phyloP scores from a whole-genome alignment of 92 coral and sea anemone species.

The Isaurus tuberculatus region DNA sequence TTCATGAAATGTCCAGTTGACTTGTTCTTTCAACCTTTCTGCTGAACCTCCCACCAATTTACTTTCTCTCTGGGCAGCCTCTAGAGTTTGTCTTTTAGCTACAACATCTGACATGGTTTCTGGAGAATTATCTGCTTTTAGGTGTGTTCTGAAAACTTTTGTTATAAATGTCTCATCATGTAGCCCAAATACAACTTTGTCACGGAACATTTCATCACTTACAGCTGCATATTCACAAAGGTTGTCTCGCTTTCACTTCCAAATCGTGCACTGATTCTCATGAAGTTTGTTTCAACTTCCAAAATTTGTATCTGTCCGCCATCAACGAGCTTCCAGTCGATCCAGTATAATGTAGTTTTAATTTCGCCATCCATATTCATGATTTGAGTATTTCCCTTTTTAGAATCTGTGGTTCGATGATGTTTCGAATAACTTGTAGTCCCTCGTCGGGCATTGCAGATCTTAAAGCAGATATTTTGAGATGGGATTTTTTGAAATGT shows the following conservation, averaged over 20 bases:
- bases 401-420: conserved; percentile 37
- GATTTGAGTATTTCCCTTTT: conserved; percentile 29
- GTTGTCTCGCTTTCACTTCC: conserved; percentile 56
- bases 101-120: conserved; percentile 33
- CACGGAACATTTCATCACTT: conserved; percentile 38
- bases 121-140: conserved; percentile 28
- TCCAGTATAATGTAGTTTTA: background rate
- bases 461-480: conserved; percentile 42
- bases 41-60: conserved; percentile 22
- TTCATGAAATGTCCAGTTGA: too few relatives aligned
- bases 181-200: conserved; percentile 41
- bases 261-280: conserved; percentile 44
- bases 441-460: conserved; percentile 44
- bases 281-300: conserved; percentile 2
- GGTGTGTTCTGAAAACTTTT: conserved; percentile 24
- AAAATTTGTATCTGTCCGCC: conserved; percentile 35
- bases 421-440: conserved; percentile 31
- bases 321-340: conserved; percentile 12
- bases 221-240: conserved; percentile 45
- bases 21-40: conserved; percentile 16
- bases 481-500: conserved; percentile 39
- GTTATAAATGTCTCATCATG: conserved; percentile 17
- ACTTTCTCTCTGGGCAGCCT: conserved; percentile 40
- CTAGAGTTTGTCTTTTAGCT: conserved; percentile 18
- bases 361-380: conserved; percentile 48